Evolutionary conservation across 1,140 invertebrate genomes (phyloP).

Genomic region (Heliconius melpomene): DNA sequence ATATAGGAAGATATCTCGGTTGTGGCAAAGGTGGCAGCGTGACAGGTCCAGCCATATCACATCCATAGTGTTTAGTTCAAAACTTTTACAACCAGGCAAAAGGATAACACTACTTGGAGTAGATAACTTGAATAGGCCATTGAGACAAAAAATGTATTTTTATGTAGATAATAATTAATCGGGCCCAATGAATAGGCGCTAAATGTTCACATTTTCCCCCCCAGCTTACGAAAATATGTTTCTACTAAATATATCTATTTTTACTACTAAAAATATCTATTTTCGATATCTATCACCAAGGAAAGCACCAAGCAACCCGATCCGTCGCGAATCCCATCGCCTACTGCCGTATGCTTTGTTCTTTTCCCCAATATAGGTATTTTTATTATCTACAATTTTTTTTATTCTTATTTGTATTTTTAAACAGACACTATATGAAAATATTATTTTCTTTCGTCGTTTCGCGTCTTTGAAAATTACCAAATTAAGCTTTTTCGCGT

Average conservation of each 20-base stretch:
- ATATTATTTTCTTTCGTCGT: too few species aligned
- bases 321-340: background rate
- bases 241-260: too few species aligned
- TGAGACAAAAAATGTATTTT: background rate
- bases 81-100: background rate
- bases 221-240: too few species aligned
- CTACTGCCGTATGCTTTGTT: slow-evolving; percentile 22
- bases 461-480: background rate
- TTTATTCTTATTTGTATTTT: background rate
- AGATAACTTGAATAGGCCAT: background rate
- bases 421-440: background rate
- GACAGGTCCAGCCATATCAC: slow-evolving; percentile 65
- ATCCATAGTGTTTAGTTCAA: slow-evolving; percentile 59
- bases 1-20: slow-evolving; percentile 57
- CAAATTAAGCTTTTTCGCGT: too few species aligned
- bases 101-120: background rate
- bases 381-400: background rate
- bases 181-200: background rate
- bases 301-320: background rate
- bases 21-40: slow-evolving; percentile 66
- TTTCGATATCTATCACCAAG: background rate
- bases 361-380: background rate
- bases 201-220: too few species aligned
- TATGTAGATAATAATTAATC: background rate
- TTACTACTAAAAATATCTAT: too few species aligned